Base-by-base conservation (phyloP, 1,140 invertebrate genomes). In the Calliphora vicina region DNA sequence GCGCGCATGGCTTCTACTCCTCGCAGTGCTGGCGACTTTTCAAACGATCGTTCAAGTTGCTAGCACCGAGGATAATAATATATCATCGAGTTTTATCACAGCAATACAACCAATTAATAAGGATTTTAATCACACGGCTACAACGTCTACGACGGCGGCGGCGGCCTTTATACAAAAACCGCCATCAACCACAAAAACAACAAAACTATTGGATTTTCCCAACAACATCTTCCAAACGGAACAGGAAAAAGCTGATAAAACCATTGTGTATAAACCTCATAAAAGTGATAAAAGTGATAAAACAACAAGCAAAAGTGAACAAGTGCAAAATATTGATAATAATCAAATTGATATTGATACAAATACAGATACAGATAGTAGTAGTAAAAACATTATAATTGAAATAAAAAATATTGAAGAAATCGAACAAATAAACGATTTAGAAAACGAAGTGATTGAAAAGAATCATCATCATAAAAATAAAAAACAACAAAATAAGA, bases 1-100 rank as follows among this genome's bases (percentile, higher is more conserved):
- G 91, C 91, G 90, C 86, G 91, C 88, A 87, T 89, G 91, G 90
- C 87, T 91, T 90, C 89, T 91, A 91, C 88, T 92, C 86, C 89
- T 91, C 86, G 87, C 87, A 88, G 89, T 91, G 91, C 90, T 91
- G 88, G 90, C 90, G 90, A 91, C 90, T 86, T 88, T 90, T 87
- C 86, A 86, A 88, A 85, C 87, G 85, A 88, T 90, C 85, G 86
- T 88, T 86, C 87, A 87, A 89, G 88, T 90, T 88, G 88, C 88
- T 89, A 89, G 90, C 90, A 90, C 89, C 88, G 90, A 89, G 87
- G 88, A 90, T 87, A 88, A 78, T 43, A 42, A 78, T 43, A 45
- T 89, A 88, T 86, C 87, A 83, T 83, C 84, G 86, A 89, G 87
- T 87, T 89, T 89, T 85, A 88, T 89, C 84, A 86, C 87, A 85